Conservation (phyloP, 2,797 vertebrate species). For the Carcharodon carcharias region DNA sequence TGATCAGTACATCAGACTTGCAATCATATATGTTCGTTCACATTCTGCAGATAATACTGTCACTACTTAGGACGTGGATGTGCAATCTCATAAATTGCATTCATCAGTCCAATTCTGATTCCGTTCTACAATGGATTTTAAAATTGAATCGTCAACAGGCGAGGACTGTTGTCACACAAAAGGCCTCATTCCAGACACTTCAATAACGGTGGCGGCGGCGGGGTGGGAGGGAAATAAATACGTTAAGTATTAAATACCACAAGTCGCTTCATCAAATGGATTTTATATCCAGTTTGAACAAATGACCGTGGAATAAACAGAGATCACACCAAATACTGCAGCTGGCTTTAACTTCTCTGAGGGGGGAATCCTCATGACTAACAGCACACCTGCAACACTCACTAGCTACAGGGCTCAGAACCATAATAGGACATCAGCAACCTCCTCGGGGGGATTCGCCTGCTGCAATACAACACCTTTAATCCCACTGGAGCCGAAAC, state of each 20-base stretch:
- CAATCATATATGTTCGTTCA: neutral
- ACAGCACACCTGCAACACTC: conserved; percentile 33
- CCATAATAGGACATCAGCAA: neutral
- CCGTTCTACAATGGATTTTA: neutral
- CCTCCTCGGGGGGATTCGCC: neutral
- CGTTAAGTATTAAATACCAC: neutral
- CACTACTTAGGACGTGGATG: neutral
- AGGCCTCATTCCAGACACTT: neutral
- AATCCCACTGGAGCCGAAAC: conserved; percentile 6
- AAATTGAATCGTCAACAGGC: neutral
- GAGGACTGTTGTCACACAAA: neutral
- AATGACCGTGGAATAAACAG: neutral
- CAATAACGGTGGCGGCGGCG: neutral
- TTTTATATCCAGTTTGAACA: neutral
- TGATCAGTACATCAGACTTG: neutral
- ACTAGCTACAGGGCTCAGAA: conserved; percentile 11
- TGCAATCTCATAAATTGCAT: neutral
- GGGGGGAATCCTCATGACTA: neutral
- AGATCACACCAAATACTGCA: neutral
- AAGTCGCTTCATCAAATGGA: neutral
- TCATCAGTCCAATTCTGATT: neutral
- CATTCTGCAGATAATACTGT: neutral
- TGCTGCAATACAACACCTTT: neutral
- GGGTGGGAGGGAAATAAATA: neutral
- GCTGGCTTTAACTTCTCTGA: conserved; percentile 20